phyloP scores from a whole-genome alignment of 1,140 invertebrate genomes.

The Caenorhabditis remanei region DNA sequence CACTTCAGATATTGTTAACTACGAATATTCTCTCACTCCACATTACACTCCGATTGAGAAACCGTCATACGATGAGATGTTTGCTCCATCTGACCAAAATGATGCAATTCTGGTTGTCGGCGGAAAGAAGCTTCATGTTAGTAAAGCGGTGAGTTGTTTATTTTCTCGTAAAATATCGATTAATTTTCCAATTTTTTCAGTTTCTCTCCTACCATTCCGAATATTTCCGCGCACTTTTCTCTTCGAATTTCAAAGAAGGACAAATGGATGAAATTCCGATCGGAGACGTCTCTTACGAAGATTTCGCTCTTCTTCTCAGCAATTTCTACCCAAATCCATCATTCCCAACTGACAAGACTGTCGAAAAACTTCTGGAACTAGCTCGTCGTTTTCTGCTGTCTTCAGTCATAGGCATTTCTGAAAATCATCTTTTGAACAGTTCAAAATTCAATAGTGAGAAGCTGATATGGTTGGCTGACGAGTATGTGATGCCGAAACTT shows the following conservation, averaged over 20 bases:
- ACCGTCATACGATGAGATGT: background rate
- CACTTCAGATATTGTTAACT: background rate
- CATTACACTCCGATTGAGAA: background rate
- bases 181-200: background rate
- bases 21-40: background rate
- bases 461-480: too few relatives aligned
- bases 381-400: background rate
- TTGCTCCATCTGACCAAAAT: background rate
- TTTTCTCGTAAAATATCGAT: too few relatives aligned
- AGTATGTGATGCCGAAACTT: too few relatives aligned
- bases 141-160: background rate
- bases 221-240: background rate
- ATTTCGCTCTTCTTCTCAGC: background rate
- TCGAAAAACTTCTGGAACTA: background rate
- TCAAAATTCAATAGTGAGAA: too few relatives aligned
- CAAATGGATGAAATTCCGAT: background rate
- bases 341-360: too few relatives aligned
- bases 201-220: background rate
- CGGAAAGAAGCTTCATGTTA: background rate
- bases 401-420: background rate
- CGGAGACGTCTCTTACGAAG: background rate
- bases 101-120: background rate
- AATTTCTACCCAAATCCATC: too few relatives aligned
- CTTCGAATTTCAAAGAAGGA: background rate
- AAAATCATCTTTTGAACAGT: background rate